Evolutionary conservation across 2,888 invertebrate species (phyloP).

Genomic region (Catocala fraxini): DNA sequence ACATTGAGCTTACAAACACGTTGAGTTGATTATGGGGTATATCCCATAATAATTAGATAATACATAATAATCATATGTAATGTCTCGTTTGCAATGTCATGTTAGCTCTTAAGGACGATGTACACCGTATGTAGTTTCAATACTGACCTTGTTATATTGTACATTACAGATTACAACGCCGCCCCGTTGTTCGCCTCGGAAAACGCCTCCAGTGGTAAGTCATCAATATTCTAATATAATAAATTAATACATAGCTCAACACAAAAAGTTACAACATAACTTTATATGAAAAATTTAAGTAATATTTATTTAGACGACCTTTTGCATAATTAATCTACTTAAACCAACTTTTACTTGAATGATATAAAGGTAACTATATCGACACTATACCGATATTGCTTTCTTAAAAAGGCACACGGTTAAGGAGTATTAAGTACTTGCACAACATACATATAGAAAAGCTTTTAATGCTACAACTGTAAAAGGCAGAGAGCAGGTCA

Average conservation of each 20-base stretch:
- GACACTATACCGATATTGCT: no score
- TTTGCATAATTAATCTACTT: background rate
- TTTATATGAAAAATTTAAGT: background rate
- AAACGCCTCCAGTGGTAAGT: slow-evolving; percentile 87
- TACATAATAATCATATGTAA: no score
- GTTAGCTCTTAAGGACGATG: slow-evolving; percentile 2
- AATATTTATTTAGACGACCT: background rate
- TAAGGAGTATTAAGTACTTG: no score
- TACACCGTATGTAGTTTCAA: slow-evolving; percentile 21
- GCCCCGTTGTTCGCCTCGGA: slow-evolving; percentile 87
- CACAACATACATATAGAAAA: background rate
- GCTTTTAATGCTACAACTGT: slow-evolving; percentile 2
- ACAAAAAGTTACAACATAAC: slow-evolving; percentile 1
- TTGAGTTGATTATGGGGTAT: no score
- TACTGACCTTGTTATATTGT: slow-evolving; percentile 47
- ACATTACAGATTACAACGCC: slow-evolving; percentile 85
- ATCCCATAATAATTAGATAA: no score
- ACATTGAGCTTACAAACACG: no score
- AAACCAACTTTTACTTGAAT: background rate
- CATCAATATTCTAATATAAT: slow-evolving; percentile 32
- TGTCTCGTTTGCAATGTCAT: no score
- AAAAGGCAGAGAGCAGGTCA: slow-evolving; percentile 8
- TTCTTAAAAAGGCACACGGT: no score
- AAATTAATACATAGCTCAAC: slow-evolving; percentile 9
- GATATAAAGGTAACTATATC: background rate